A percentile compares a stretch with the other conserved stretches of the same genome.
Conservation (phyloP, 1,140 invertebrate species). For the Conopomorpha cramerella region DNA sequence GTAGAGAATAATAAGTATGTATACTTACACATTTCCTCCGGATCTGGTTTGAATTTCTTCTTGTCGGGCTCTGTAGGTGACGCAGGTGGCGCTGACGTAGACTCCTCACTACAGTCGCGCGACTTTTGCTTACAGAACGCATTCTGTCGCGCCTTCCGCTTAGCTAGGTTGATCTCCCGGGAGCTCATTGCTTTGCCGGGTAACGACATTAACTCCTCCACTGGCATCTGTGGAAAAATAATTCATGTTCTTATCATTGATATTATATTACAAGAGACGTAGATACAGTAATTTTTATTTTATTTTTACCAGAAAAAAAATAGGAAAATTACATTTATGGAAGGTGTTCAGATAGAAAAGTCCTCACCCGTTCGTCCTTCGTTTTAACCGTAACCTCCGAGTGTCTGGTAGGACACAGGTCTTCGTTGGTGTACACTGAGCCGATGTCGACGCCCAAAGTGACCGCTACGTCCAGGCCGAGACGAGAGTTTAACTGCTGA, state of each 20-base stretch:
- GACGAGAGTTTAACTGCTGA: slow-evolving; percentile 73
- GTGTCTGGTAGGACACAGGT: slow-evolving; percentile 60
- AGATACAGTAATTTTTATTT: no score
- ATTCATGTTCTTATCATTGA: no score
- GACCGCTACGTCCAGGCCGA: slow-evolving; percentile 77
- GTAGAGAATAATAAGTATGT: no score
- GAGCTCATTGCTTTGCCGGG: slow-evolving; percentile 65
- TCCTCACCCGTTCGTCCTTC: no score
- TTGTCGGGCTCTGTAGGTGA: slow-evolving; percentile 50
- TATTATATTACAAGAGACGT: no score
- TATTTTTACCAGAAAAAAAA: no score
- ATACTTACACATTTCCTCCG: slow-evolving; percentile 33
- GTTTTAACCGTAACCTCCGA: slow-evolving; percentile 15
- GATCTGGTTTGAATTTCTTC: slow-evolving; percentile 72
- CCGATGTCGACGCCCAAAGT: slow-evolving; percentile 78
- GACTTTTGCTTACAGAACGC: slow-evolving; percentile 71
- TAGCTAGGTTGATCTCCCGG: slow-evolving; percentile 84
- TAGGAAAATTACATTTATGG: no score
- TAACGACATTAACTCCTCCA: slow-evolving; percentile 29
- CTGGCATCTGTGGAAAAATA: slow-evolving; percentile 22
- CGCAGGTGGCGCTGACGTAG: slow-evolving; percentile 27
- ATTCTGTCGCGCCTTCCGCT: slow-evolving; percentile 78
- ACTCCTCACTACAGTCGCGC: slow-evolving; percentile 33
- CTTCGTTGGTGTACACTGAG: slow-evolving; percentile 81
- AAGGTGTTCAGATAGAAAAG: no score